Evolutionary conservation across 1,140 invertebrate genomes (phyloP), one percentile per base, ranked within the genome.

Genomic region (Grapholita molesta): DNA sequence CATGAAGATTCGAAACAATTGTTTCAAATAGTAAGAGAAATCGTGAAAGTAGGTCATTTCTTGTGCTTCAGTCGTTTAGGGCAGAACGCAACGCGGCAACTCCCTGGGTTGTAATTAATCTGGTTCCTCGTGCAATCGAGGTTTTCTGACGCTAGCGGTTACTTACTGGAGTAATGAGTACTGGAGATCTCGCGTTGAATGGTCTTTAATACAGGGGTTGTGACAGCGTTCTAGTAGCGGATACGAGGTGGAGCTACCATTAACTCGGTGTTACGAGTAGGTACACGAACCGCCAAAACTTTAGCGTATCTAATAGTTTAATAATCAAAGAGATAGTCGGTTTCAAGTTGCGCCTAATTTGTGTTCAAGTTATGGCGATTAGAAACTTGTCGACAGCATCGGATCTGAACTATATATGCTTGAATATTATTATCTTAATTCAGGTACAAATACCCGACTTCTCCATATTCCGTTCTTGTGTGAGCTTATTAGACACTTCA

Each of bases 51-150:
- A 61, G 55, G 55, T 61, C 55, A 61, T 61, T 61, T 61, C 55
- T 61, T 61, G 28, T 28, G 24, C 55, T 61, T 25, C 28, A 61
- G 55, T 28, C 55, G 28, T 61, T 61, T 61, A 15, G 55, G 55
- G 24, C 24, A 25, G 53, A 30, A 28, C 55, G 55, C 24, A 12
- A 25, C 25, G 55, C 55, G 23, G 55, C 24, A 61, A 61, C 55
- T 61, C 75, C 71, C 74, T 73, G 74, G 77, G 74, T 72, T 57
- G 72, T 77, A 80, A 84, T 85, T 83, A 81, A 84, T 84, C 78
- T 81, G 71, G 69, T 70, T 74, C 71, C 67, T 73, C 68, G 23
- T 69, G 9, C 28, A 70, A 67, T 72, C 55, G 64, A 66, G 42
- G 75, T 38, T 67, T 15, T 66, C 23, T 68, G 52, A 66, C 70